phyloP scores from a whole-genome alignment of 2,113 vertebrate genomes.

The Muscicapa adusta region DNA sequence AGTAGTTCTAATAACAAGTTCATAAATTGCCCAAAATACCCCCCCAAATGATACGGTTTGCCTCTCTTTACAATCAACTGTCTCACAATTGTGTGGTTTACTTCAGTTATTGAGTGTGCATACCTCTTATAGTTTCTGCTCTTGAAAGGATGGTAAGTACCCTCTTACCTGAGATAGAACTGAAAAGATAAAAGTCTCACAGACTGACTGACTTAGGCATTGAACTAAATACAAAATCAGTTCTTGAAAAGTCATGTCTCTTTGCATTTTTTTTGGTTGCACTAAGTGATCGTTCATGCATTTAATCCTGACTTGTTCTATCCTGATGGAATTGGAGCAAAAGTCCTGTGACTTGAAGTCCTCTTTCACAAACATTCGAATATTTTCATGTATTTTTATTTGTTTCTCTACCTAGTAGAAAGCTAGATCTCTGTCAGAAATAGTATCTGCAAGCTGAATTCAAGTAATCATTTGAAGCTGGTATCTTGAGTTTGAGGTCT shows the following conservation, averaged over 20 bases:
- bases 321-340: background rate
- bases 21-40: background rate
- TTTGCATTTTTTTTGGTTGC: background rate
- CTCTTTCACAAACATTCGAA: background rate
- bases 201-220: background rate
- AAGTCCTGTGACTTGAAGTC: background rate
- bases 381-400: background rate
- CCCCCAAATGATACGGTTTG: accelerated
- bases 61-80: background rate
- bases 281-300: background rate
- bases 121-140: background rate
- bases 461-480: background rate
- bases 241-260: background rate
- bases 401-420: background rate
- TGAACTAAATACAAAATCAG: background rate
- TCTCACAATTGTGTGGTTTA: background rate
- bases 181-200: background rate
- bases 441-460: background rate
- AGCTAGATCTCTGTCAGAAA: background rate
- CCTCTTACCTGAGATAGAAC: background rate
- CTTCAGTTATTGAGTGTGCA: background rate
- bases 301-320: background rate
- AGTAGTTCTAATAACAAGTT: slow-evolving; percentile 13
- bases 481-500: background rate
- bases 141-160: background rate